These are phyloP conservation scores for Tenthredo amoena DNA, from an alignment of 2,888 invertebrate species.

Conservation along the genomic window DNA sequence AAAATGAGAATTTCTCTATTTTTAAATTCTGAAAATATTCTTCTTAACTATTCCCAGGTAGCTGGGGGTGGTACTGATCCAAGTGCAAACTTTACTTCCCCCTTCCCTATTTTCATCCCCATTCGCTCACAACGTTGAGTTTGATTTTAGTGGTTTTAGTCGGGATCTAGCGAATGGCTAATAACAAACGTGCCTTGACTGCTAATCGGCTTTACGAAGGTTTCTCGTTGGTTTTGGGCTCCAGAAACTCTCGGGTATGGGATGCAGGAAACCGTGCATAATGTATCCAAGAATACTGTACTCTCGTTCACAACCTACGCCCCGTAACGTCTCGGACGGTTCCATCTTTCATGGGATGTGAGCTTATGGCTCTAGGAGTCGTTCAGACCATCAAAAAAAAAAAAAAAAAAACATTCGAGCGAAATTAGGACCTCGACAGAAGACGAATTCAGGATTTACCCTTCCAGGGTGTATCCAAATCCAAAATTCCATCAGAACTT, in stretches of 20 bases:
- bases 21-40: neutral
- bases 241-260: neutral
- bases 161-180: slow-evolving; percentile 68
- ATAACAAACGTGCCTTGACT: slow-evolving; percentile 75
- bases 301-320: neutral
- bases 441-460: neutral
- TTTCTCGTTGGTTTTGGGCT: slow-evolving; percentile 39
- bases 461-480: neutral
- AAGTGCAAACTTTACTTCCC: slow-evolving; percentile 52
- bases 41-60: slow-evolving; percentile 41
- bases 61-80: slow-evolving; percentile 51
- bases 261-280: slow-evolving; percentile 59
- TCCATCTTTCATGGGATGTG: neutral
- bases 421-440: neutral
- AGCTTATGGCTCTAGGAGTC: neutral
- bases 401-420: neutral
- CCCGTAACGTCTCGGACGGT: neutral
- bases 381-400: neutral
- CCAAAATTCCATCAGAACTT: no score
- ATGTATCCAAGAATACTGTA: slow-evolving; percentile 57
- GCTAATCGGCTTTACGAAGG: slow-evolving; percentile 65
- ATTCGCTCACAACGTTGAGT: slow-evolving; percentile 58
- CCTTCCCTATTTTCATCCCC: neutral
- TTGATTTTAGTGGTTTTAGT: slow-evolving; percentile 68
- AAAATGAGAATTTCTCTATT: neutral